Base-by-base conservation (phyloP, 2,797 vertebrate genomes). In the Acomys russatus region DNA sequence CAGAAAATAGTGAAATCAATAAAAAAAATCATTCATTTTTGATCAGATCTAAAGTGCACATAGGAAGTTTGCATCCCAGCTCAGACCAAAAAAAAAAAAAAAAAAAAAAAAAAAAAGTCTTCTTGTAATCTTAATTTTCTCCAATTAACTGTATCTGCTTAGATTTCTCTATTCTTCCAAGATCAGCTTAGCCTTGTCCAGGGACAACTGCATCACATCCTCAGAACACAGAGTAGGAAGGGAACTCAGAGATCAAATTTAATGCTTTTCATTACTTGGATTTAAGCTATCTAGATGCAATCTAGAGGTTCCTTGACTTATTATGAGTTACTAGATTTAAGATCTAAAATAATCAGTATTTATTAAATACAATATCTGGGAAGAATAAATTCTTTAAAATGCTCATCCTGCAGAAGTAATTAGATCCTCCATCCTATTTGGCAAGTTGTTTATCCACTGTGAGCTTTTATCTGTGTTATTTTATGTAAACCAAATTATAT, bases 181-280 rank as follows among this genome's bases (percentile, higher is more conserved):
- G 23, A n/a, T 70, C 66, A 70, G 49, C 38, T 95, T 74, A 83
- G 18, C 7, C 63, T 83, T 91, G 56, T 28, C 15, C 38, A 68
- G 44, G 35, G 38, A 89, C 71, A 83, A 91, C 14, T 76, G 61
- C 17, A 56, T 44, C 49, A 28, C 30, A 85, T 51, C 22, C 15
- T 96, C 80, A 71, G 90, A 92, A 84, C 23, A 63, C 51, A 68
- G 66, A 90, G 33, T 82, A 4, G 44, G 51, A 64, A 91, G 11
- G 9, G 38, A 35, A 17, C 7, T 88, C n/a, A n/a, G n/a, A 6
- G 9, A 38, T 44, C 56, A 92, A 82, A 38, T 84, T 76, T 20
- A 90, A 61, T 78, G 54, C 49, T 51, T 96, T 86, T 83, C 18
- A 35, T 92, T 92, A 86, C 87, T 88, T 94, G 59, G 23, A 86